Evolutionary conservation across 1,140 invertebrate genomes (phyloP).

Genomic region (Drosophila erecta): DNA sequence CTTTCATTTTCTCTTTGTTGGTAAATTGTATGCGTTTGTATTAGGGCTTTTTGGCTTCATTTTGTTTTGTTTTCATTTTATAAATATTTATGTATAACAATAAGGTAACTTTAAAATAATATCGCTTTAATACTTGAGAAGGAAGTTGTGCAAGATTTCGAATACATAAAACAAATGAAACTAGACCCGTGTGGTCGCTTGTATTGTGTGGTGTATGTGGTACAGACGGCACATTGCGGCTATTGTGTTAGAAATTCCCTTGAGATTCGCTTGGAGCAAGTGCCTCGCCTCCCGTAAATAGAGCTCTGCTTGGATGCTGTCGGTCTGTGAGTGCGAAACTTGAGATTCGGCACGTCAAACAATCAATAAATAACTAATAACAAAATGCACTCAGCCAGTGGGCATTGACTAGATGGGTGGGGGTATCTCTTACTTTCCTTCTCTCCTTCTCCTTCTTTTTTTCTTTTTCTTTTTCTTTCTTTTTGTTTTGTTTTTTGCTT

Average conservation of each 20-base stretch:
- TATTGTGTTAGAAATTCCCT: conserved; percentile 68
- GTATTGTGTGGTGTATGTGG: conserved; percentile 25
- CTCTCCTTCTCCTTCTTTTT: background rate
- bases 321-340: conserved; percentile 65
- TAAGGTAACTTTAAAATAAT: conserved; percentile 79
- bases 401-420: conserved; percentile 72
- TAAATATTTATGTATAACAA: conserved; percentile 75
- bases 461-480: conserved; percentile 1
- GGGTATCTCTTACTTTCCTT: background rate
- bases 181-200: conserved; percentile 37
- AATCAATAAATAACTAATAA: conserved; percentile 79
- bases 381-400: conserved; percentile 74
- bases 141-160: conserved; percentile 77
- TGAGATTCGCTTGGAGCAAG: conserved; percentile 77
- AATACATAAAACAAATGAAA: conserved; percentile 60
- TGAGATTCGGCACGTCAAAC: conserved; percentile 73
- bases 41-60: conserved; percentile 70
- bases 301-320: conserved; percentile 44
- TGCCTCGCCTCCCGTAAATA: conserved; percentile 35
- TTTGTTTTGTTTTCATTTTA: conserved; percentile 48
- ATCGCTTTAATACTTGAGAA: conserved; percentile 83
- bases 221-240: conserved; percentile 60
- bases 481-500: background rate
- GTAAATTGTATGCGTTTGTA: conserved; percentile 53
- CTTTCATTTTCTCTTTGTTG: conserved; percentile 48